phyloP scores from a whole-genome alignment of 2,113 vertebrate genomes.

The Seriola quinqueradiata region DNA sequence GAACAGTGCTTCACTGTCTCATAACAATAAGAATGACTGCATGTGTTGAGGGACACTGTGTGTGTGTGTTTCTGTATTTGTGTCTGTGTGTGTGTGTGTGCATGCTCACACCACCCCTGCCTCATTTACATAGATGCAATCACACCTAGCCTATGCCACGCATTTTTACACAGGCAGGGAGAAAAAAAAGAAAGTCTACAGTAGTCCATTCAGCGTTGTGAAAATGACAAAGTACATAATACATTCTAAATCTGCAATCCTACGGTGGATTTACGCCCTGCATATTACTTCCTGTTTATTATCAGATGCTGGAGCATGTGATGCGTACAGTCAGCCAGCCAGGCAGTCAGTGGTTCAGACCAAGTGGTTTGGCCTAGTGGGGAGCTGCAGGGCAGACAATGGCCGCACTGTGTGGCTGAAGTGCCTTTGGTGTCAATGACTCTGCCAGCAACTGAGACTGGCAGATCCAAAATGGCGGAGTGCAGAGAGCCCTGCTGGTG shows the following conservation, averaged over 20 bases:
- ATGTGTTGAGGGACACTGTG: conserved; percentile 62
- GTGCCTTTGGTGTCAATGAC: conserved; percentile 81
- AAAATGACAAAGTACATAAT: conserved; percentile 66
- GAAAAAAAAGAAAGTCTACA: conserved; percentile 36
- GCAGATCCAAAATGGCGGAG: conserved; percentile 83
- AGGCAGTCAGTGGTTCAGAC: conserved; percentile 78
- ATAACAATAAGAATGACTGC: conserved; percentile 76
- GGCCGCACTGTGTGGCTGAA: conserved; percentile 77
- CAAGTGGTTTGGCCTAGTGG: conserved; percentile 80
- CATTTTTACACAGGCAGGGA: conserved; percentile 51
- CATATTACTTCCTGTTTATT: conserved; percentile 76
- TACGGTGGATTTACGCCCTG: conserved; percentile 50
- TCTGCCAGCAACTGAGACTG: conserved; percentile 78
- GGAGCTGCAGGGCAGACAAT: conserved; percentile 78
- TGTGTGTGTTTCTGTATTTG: conserved; percentile 27
- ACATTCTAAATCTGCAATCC: conserved; percentile 68
- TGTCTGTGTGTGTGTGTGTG: conserved; percentile 26
- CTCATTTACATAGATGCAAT: conserved; percentile 82
- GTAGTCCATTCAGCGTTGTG: conserved; percentile 51
- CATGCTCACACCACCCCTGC: conserved; percentile 57
- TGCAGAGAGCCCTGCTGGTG: conserved; percentile 70
- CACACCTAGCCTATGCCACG: conserved; percentile 65
- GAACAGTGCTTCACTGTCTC: conserved; percentile 76
- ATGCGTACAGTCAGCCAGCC: conserved; percentile 67
- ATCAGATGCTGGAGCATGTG: conserved; percentile 73